phyloP scores from a whole-genome alignment of 2,888 invertebrate genomes.

The Plagodis dolabraria region DNA sequence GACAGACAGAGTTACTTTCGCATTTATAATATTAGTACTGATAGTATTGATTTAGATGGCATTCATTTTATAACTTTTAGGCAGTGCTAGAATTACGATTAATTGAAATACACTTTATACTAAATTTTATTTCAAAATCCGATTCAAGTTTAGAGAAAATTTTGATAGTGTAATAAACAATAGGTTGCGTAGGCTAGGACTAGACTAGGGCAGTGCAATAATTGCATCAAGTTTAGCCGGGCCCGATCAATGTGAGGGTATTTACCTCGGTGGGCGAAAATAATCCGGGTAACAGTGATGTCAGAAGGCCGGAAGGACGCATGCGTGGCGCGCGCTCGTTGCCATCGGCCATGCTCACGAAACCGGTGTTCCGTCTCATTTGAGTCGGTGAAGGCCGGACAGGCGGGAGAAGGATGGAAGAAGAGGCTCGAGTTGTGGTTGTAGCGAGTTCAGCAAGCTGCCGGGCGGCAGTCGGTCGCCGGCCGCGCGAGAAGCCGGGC shows the following conservation, averaged over 20 bases:
- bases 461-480: slow-evolving; percentile 66
- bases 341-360: slow-evolving; percentile 21
- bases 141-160: too few species aligned
- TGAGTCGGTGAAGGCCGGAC: neutral
- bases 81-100: too few species aligned
- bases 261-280: slow-evolving; percentile 84
- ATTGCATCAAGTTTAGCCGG: slow-evolving; percentile 83
- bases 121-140: too few species aligned
- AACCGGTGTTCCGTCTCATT: slow-evolving; percentile 19
- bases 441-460: slow-evolving; percentile 33
- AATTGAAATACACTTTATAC: too few species aligned
- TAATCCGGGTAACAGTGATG: slow-evolving; percentile 83
- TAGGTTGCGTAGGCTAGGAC: slow-evolving; percentile 70
- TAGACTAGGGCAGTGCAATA: slow-evolving; percentile 82
- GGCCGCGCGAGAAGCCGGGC: slow-evolving; percentile 77
- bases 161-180: slow-evolving; percentile 34
- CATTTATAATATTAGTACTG: too few species aligned
- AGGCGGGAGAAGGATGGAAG: slow-evolving; percentile 17
- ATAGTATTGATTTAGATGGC: too few species aligned
- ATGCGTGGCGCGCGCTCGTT: slow-evolving; percentile 49
- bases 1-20: too few species aligned
- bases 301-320: slow-evolving; percentile 61
- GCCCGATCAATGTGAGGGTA: slow-evolving; percentile 84
- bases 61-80: too few species aligned
- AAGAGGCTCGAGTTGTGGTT: slow-evolving; percentile 23